Conservation (phyloP, 1,140 invertebrate genomes). For the Sarcophaga peregrina region DNA sequence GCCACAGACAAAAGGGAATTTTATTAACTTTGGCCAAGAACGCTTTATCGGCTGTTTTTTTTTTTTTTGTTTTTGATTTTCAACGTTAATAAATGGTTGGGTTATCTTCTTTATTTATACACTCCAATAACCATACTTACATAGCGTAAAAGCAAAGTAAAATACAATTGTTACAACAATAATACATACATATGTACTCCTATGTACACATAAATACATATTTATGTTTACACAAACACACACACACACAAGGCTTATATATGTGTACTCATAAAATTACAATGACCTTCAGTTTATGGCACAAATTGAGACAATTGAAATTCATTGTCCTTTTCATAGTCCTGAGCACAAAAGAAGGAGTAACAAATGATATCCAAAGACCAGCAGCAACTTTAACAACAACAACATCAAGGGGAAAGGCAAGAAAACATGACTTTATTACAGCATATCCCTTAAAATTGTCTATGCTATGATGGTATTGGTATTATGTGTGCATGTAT, state of each 20-base stretch:
- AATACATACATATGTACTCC: not conserved
- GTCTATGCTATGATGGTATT: not conserved
- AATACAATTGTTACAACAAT: not conserved
- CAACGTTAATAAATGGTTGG: constrained; percentile 18
- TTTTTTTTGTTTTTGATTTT: not conserved
- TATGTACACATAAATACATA: not conserved
- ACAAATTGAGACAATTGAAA: constrained; percentile 37
- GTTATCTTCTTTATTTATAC: constrained; percentile 2
- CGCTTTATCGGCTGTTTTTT: not conserved
- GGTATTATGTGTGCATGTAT: not conserved
- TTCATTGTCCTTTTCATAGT: constrained; percentile 27
- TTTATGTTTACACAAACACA: not conserved
- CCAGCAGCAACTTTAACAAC: not conserved
- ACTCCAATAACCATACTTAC: not conserved
- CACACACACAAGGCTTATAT: not conserved
- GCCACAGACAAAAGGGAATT: not conserved
- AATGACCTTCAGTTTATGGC: constrained; percentile 32
- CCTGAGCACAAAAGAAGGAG: not conserved
- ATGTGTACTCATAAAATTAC: constrained; percentile 3
- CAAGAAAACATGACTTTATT: constrained; percentile 7
- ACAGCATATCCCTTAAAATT: not conserved
- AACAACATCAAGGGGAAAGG: not conserved
- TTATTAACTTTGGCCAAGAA: constrained; percentile 34
- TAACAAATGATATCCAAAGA: no score
- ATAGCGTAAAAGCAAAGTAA: no score